Percentiles rank a stretch among this genome's conserved stretches.
Evolutionary conservation across 2,888 invertebrate genomes (phyloP).

Genomic region (Drosophila testacea): DNA sequence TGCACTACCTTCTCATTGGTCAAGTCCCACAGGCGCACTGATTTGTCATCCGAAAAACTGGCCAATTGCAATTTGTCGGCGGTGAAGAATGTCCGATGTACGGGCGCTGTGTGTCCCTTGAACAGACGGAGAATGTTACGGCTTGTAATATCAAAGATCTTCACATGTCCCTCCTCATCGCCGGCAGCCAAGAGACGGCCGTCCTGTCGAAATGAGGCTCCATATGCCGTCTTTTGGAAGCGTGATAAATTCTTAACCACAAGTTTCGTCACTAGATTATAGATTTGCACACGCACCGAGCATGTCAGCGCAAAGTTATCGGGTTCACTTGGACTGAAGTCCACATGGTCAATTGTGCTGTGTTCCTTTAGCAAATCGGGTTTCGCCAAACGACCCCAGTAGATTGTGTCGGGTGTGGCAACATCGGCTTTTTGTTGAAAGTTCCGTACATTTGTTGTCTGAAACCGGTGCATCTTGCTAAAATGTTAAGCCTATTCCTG

Average conservation of each 20-base stretch:
- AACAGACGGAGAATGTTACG: constrained; percentile 94
- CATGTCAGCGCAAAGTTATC: constrained; percentile 97
- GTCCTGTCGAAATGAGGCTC: constrained; percentile 93
- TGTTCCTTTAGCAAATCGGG: constrained; percentile 96
- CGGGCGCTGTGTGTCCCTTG: constrained; percentile 92
- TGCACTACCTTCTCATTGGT: constrained; percentile 91
- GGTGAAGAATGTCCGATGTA: constrained; percentile 93
- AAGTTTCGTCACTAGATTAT: constrained; percentile 93
- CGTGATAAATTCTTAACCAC: constrained; percentile 93
- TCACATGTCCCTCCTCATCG: constrained; percentile 94
- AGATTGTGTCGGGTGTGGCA: constrained; percentile 91
- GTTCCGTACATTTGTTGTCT: constrained; percentile 79
- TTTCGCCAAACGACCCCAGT: constrained; percentile 94
- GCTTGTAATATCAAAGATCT: constrained; percentile 94
- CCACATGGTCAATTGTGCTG: constrained; percentile 95
- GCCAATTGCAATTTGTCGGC: constrained; percentile 91
- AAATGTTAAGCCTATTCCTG: not conserved
- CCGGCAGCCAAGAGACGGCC: constrained; percentile 94
- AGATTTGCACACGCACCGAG: constrained; percentile 94
- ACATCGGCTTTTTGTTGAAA: constrained; percentile 85
- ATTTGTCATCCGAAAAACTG: constrained; percentile 96
- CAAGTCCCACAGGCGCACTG: constrained; percentile 95
- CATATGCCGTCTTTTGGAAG: constrained; percentile 93
- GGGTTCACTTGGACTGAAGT: constrained; percentile 95
- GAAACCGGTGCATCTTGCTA: constrained; percentile 69